These are phyloP conservation scores for Sinocyclocheilus rhinocerous DNA, from an alignment of 2,113 vertebrate species.

Conservation along the genomic window DNA sequence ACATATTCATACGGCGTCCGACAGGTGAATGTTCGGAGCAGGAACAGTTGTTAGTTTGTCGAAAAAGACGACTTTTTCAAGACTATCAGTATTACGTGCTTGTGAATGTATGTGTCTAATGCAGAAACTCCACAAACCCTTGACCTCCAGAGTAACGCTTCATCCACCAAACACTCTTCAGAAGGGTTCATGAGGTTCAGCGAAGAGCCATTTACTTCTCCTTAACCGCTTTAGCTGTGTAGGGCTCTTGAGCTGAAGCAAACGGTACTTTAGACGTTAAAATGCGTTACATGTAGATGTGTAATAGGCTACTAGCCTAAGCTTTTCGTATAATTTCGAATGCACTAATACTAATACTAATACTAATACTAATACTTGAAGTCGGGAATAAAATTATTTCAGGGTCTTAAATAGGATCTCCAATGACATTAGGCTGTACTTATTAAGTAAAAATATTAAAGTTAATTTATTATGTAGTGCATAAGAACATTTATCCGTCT, in stretches of 20 bases:
- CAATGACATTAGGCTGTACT: background rate
- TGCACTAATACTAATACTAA: background rate
- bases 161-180: background rate
- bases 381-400: background rate
- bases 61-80: background rate
- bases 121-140: background rate
- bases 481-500: background rate
- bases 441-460: background rate
- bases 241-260: background rate
- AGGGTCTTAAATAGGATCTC: background rate
- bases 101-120: background rate
- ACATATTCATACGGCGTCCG: slow-evolving; percentile 79
- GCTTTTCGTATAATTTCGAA: background rate
- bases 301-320: background rate
- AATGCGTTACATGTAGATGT: background rate
- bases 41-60: background rate
- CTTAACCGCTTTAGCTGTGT: background rate
- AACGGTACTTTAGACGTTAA: background rate
- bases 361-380: too few species aligned
- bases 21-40: slow-evolving; percentile 31
- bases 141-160: background rate
- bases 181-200: background rate
- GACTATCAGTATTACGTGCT: background rate
- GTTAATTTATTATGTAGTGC: background rate
- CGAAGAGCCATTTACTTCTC: background rate